phyloP scores from a whole-genome alignment of 2,797 vertebrate species.

The Sebastes wilsoni region DNA sequence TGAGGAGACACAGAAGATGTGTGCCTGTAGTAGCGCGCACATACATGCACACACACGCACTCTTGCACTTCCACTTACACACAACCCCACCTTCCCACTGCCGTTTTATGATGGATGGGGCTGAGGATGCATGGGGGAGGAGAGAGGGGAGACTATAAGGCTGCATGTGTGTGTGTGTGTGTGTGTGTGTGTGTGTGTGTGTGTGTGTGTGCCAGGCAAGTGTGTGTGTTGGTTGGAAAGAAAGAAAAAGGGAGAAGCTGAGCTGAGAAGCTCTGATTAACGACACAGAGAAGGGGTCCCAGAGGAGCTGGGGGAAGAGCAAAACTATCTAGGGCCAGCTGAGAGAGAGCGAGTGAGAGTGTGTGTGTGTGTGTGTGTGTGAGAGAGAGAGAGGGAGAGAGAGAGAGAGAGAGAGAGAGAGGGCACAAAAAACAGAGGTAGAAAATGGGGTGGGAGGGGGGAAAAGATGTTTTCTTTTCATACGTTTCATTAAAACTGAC shows the following conservation, averaged over 20 bases:
- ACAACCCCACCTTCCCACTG: slow-evolving; percentile 76
- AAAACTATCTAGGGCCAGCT: slow-evolving; percentile 81
- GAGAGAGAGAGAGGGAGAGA: slow-evolving; percentile 11
- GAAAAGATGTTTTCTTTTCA: slow-evolving; percentile 64
- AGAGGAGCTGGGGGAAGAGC: slow-evolving; percentile 78
- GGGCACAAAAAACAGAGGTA: slow-evolving; percentile 54
- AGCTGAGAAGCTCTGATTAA: slow-evolving; percentile 83
- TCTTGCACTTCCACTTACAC: slow-evolving; percentile 58
- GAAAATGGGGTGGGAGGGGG: slow-evolving; percentile 31
- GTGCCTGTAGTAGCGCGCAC: slow-evolving; percentile 42
- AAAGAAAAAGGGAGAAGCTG: slow-evolving; percentile 70
- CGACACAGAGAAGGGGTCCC: slow-evolving; percentile 80
- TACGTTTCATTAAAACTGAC: slow-evolving; percentile 71
- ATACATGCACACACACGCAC: slow-evolving; percentile 52
- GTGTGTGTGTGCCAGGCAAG: slow-evolving; percentile 19
- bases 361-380: neutral
- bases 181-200: slow-evolving; percentile 41
- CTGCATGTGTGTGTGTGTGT: slow-evolving; percentile 21
- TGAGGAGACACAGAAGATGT: slow-evolving; percentile 76
- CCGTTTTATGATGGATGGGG: slow-evolving; percentile 93
- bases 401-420: slow-evolving; percentile 11
- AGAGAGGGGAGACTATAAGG: slow-evolving; percentile 45
- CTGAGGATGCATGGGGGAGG: slow-evolving; percentile 79
- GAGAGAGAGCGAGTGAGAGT: slow-evolving; percentile 6
- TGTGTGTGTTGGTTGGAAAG: slow-evolving; percentile 62